A percentile compares a stretch with the other conserved stretches of the same genome.
Evolutionary conservation across 2,797 vertebrate genomes (phyloP).

Genomic region (Protonibea diacanthus): DNA sequence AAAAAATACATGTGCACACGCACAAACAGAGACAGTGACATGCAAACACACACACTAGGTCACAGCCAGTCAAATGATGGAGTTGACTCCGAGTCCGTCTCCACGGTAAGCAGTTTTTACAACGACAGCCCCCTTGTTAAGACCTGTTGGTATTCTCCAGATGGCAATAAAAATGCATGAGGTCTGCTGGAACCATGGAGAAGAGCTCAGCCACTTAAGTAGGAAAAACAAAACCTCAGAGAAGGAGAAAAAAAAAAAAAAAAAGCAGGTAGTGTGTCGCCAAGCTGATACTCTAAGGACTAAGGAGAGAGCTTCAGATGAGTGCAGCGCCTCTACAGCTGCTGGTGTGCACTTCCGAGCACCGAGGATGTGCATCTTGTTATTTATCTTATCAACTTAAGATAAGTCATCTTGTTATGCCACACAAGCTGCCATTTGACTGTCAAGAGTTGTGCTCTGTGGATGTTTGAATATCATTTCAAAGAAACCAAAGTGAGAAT

Average conservation of each 20-base stretch:
- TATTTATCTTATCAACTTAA: conserved; percentile 74
- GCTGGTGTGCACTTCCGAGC: conserved; percentile 69
- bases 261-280: conserved; percentile 73
- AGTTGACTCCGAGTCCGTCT: conserved; percentile 70
- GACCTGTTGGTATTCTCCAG: conserved; percentile 85
- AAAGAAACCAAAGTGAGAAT: conserved; percentile 52
- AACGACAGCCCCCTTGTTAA: conserved; percentile 80
- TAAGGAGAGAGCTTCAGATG: conserved; percentile 74
- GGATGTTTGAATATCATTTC: conserved; percentile 63
- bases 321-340: conserved; percentile 64
- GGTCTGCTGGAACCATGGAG: conserved; percentile 76
- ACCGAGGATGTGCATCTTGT: conserved; percentile 78
- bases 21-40: conserved; percentile 11
- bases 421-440: conserved; percentile 69
- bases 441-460: conserved; percentile 58
- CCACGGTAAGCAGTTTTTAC: conserved; percentile 73
- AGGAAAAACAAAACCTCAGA: conserved; percentile 81
- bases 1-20: neutral
- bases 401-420: conserved; percentile 70
- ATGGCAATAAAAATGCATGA: conserved; percentile 86
- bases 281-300: conserved; percentile 76
- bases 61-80: conserved; percentile 74
- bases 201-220: conserved; percentile 79
- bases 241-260: conserved; percentile 40
- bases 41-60: conserved; percentile 54